Conservation (phyloP, 2,888 invertebrate species). For the Bugulina stolonifera region DNA sequence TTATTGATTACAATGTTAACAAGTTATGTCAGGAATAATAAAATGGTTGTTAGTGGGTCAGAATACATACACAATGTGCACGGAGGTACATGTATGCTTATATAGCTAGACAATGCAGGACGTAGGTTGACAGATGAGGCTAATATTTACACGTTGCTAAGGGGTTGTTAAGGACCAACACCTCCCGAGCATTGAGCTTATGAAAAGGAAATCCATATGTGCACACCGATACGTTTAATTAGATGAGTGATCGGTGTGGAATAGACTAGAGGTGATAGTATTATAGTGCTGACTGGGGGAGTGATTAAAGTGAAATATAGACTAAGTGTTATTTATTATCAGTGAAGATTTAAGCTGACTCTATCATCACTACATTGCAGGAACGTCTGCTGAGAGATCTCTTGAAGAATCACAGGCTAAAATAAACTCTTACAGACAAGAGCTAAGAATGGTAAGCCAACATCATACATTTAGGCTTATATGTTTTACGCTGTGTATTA, state of each 20-base stretch:
- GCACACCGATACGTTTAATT: background rate
- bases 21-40: no score
- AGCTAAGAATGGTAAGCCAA: conserved; percentile 8
- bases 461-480: no score
- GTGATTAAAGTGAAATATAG: no score
- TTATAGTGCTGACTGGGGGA: no score
- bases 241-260: background rate
- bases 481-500: no score
- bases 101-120: background rate
- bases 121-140: background rate
- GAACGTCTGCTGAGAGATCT: background rate
- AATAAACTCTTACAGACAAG: conserved; percentile 15
- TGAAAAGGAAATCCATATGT: conserved; percentile 19
- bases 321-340: background rate
- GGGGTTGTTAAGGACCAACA: background rate
- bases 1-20: no score
- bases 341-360: no score
- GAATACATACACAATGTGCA: no score
- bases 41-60: no score
- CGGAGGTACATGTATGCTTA: no score
- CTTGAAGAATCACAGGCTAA: conserved; percentile 12
- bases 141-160: conserved; percentile 22
- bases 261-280: no score
- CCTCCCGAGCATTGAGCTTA: background rate
- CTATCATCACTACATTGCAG: no score